phyloP scores from a whole-genome alignment of 2,113 vertebrate genomes.

The Lampris megalopsis region DNA sequence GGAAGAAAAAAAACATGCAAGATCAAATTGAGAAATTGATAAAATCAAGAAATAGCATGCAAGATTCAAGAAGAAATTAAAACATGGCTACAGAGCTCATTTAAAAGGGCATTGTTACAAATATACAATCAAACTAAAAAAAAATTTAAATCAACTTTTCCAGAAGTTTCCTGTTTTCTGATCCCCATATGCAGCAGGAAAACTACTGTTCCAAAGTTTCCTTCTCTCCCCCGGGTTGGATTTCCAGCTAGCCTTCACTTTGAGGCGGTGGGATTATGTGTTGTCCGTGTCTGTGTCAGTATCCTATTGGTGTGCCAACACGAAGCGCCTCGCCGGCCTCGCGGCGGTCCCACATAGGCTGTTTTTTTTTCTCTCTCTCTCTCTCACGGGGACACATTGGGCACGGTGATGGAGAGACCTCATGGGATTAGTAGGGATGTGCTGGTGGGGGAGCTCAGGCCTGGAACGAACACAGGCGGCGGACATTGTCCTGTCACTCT shows the following conservation, averaged over 20 bases:
- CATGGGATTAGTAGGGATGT: constrained; percentile 59
- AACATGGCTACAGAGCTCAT: too few relatives aligned
- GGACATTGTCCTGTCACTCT: constrained; percentile 72
- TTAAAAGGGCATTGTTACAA: too few relatives aligned
- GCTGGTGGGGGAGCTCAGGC: constrained; percentile 49
- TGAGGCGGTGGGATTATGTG: constrained; percentile 53
- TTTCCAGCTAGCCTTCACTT: constrained; percentile 33
- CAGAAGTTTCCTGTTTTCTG: constrained; percentile 26
- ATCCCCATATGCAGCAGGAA: constrained; percentile 21
- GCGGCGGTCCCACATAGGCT: constrained; percentile 53
- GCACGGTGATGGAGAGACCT: constrained; percentile 60
- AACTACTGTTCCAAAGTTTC: constrained; percentile 9
- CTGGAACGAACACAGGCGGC: constrained; percentile 66
- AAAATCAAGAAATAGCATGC: too few relatives aligned
- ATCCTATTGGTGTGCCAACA: constrained; percentile 47
- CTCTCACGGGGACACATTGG: constrained; percentile 58
- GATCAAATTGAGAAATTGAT: too few relatives aligned
- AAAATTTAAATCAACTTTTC: background rate
- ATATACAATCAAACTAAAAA: too few relatives aligned
- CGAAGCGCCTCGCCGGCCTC: constrained; percentile 53
- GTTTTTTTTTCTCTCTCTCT: too few relatives aligned
- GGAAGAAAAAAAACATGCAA: too few relatives aligned
- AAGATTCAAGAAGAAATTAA: too few relatives aligned
- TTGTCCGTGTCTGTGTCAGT: constrained; percentile 60
- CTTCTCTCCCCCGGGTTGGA: constrained; percentile 21